phyloP scores from a whole-genome alignment of 2,888 invertebrate species.

The Agonopterix arenella region DNA sequence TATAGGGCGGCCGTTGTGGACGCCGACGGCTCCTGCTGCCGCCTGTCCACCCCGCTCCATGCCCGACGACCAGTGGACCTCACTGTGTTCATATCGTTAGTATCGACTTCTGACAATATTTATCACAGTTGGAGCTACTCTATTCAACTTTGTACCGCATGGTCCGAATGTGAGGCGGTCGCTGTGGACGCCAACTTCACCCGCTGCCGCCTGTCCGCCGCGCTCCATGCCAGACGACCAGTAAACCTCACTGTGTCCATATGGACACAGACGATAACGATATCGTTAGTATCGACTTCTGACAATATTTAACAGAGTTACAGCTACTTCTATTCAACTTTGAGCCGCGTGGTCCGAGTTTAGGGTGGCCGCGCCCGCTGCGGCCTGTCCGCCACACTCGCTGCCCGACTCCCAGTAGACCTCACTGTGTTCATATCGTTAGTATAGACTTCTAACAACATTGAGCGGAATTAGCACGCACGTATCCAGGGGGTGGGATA shows the following conservation, averaged over 20 bases:
- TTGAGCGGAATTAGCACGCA: too few species aligned
- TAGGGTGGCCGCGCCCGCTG: slow-evolving; percentile 30
- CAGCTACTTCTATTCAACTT: slow-evolving; percentile 43
- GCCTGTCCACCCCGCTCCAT: slow-evolving; percentile 40
- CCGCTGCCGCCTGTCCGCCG: slow-evolving; percentile 41
- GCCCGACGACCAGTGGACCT: slow-evolving; percentile 23
- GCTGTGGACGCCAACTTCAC: slow-evolving; percentile 41
- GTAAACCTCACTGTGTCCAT: slow-evolving; percentile 8
- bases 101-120: slow-evolving; percentile 10
- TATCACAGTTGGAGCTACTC: slow-evolving; percentile 10
- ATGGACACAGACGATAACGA: too few species aligned
- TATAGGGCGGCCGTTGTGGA: slow-evolving; percentile 39
- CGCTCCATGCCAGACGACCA: slow-evolving; percentile 28
- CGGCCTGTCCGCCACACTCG: slow-evolving; percentile 41
- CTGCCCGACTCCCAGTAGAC: slow-evolving; percentile 18
- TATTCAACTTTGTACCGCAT: slow-evolving; percentile 58
- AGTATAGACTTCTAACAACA: slow-evolving; percentile 20
- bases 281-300: slow-evolving; percentile 24
- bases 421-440: slow-evolving; percentile 22
- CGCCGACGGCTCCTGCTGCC: slow-evolving; percentile 33
- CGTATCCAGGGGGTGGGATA: too few species aligned
- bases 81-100: slow-evolving; percentile 55
- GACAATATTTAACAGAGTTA: too few species aligned
- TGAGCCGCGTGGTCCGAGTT: slow-evolving; percentile 46
- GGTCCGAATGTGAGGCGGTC: slow-evolving; percentile 36